These are phyloP conservation scores for Elegia similella DNA, from an alignment of 2,888 invertebrate genomes.

Conservation along the genomic window DNA sequence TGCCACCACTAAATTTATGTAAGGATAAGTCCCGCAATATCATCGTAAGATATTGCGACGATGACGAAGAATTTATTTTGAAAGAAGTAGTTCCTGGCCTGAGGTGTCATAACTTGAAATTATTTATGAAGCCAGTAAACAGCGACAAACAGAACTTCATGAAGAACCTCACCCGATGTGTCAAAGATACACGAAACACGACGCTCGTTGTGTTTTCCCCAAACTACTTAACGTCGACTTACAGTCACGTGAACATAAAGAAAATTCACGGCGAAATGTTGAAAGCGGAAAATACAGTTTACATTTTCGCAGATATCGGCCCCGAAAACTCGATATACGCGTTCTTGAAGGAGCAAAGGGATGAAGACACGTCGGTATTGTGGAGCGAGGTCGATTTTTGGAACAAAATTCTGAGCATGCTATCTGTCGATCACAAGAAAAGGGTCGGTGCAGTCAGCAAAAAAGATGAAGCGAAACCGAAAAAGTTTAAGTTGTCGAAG, in stretches of 20 bases:
- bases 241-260: constrained; percentile 67
- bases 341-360: constrained; percentile 67
- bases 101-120: constrained; percentile 45
- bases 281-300: constrained; percentile 59
- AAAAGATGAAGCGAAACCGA: constrained; percentile 21
- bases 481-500: constrained; percentile 28
- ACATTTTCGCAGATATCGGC: constrained; percentile 64
- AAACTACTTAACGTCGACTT: constrained; percentile 64
- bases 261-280: constrained; percentile 68
- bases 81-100: constrained; percentile 61
- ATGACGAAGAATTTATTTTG: constrained; percentile 62
- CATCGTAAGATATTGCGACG: constrained; percentile 50
- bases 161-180: constrained; percentile 38
- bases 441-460: constrained; percentile 18
- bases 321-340: constrained; percentile 70
- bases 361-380: constrained; percentile 50
- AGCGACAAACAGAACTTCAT: constrained; percentile 38
- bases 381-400: constrained; percentile 69
- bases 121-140: constrained; percentile 39
- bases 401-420: constrained; percentile 49
- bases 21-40: constrained; percentile 33
- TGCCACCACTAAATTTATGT: constrained; percentile 25
- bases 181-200: constrained; percentile 39
- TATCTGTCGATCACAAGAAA: constrained; percentile 33
- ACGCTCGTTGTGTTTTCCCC: constrained; percentile 64